Base-by-base conservation (phyloP, 2,888 invertebrate species). In the Drosophila histrio region DNA sequence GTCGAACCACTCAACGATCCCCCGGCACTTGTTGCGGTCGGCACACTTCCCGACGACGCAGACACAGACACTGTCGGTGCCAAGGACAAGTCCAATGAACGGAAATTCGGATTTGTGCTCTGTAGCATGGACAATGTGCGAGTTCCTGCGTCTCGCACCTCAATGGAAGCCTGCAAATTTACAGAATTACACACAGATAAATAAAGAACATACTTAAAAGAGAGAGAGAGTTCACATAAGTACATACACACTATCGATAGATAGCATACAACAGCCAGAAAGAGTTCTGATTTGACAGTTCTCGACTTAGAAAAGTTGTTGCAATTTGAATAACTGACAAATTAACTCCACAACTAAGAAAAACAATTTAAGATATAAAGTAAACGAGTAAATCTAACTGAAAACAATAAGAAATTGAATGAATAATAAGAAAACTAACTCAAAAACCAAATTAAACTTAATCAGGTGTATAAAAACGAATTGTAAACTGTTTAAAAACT, bases 81-180 rank as follows among this genome's bases (percentile, higher is more conserved):
- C 60, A 75, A 17, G 13, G 90, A 89, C 15, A 90, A 73, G 22
- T 90, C 91, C 72, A 91, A 70, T 2, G 91, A 88, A 21, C 90
- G 77, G 30, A 92, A 90, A 68, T 90, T 91, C 0, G 93, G 93
- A 89, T 92, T 93, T 56, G 90, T 90, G 58, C 81, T 89, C 70
- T 92, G 92, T 34, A 92, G 88, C 85, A 91, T 91, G 59, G 90
- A 89, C 50, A 95, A 94, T 0, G 95, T 95, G 19, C 95, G 93
- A 77, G 95, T 92, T 41, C 95, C 96, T 50, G 95, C 96, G 86
- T 96, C 95, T 64, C 95, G 93, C 21, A 96, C 96, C 89, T 96
- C 96, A 77, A 96, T 92, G 6, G 96, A 96, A 58, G 96, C 96
- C 96, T 96, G 92, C 43, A 58, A 69, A 44, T 17, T 17, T 6